Base-by-base conservation (phyloP, 2,797 vertebrate genomes). In the Melanogrammus aeglefinus region DNA sequence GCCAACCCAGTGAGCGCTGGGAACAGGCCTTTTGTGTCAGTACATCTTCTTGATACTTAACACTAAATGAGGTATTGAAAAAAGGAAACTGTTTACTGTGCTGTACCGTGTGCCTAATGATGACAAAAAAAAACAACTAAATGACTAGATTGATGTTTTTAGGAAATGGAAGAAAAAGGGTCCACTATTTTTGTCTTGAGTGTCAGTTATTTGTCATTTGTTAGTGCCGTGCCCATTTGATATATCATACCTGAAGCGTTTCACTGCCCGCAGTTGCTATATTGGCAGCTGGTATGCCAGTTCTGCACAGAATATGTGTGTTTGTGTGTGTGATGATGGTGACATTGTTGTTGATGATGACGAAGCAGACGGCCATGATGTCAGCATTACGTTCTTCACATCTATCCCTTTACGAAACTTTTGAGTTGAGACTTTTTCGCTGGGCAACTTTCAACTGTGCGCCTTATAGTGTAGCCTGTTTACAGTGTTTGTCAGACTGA, bases 401-500 rank as follows among this genome's bases (percentile, higher is more conserved):
- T 87, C 84, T 35, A 83, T 88, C 91, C 88, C 92, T 93, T 92
- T 92, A 92, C 47, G 72, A 87, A 90, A 83, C 78, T 63, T n/a
- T 24, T 63, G 88, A 66, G 86, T 83, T 84, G 88, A 86, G 89
- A 90, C 91, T 91, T 63, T 63, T 63, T 24, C 21, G 83, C 89
- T 92, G 89, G 89, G 88, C 86, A 90, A 89, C 86, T 91, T 89
- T 91, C 89, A 94, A 92, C 92, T 93, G 91, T 93, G 90, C 90
- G 94, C 94, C 94, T 95, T 95, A 94, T 92, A 88, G 93, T 93
- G 93, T 93, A 91, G 92, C 89, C 91, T 95, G 94, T 95, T 95
- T 95, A 95, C 94, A 95, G 89, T 90, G 88, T 88, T 63, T 72
- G 80, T 92, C 82, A 86, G 82, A 81, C 87, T 57, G 84, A 35